These are phyloP conservation scores for Ciona savignyi DNA, from an alignment of 23 tunicate genomes.

Conservation along the genomic window DNA sequence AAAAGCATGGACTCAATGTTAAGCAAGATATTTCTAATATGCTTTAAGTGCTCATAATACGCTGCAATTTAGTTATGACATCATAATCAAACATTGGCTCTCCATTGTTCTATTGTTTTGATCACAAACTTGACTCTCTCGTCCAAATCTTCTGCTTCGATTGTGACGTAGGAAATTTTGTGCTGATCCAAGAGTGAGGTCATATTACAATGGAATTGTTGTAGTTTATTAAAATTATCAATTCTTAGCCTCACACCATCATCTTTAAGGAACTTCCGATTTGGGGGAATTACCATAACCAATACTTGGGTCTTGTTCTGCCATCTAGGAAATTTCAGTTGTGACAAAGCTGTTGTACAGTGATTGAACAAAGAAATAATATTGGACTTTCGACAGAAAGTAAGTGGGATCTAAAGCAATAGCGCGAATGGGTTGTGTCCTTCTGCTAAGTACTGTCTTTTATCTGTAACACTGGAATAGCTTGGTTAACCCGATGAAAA, in stretches of 20 bases:
- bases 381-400: too few species aligned
- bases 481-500: too few species aligned
- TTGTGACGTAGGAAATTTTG: background rate
- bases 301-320: background rate
- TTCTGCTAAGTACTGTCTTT: too few species aligned
- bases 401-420: too few species aligned
- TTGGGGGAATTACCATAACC: background rate
- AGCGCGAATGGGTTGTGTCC: too few species aligned
- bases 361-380: too few species aligned
- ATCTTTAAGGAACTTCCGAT: background rate
- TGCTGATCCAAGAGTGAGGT: background rate
- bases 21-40: too few species aligned
- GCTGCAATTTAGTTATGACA: background rate
- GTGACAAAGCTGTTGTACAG: too few species aligned
- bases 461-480: too few species aligned
- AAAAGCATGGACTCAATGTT: too few species aligned
- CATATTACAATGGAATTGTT: background rate
- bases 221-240: background rate
- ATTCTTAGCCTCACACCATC: background rate
- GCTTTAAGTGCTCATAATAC: too few species aligned
- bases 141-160: constrained; percentile 4
- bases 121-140: background rate
- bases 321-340: too few species aligned
- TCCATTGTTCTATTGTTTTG: background rate
- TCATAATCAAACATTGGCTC: background rate